Conservation (phyloP, 1,140 invertebrate species). For the Musca vetustissima region DNA sequence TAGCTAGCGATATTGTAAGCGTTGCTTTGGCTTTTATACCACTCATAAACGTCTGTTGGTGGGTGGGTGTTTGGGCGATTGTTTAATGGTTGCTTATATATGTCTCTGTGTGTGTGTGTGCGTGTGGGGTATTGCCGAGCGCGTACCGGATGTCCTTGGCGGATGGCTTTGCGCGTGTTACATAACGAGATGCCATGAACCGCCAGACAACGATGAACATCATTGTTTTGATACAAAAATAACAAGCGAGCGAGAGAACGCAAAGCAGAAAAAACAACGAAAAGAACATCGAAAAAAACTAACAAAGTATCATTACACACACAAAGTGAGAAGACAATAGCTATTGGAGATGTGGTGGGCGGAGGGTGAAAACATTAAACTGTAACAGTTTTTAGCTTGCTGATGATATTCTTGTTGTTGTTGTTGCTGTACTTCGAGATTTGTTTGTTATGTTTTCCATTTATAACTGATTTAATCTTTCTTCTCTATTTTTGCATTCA, state of each 20-base stretch:
- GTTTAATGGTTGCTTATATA: too few relatives aligned
- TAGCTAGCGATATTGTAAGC: neutral
- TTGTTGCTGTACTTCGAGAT: neutral
- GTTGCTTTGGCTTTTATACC: neutral
- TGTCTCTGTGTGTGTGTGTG: too few relatives aligned
- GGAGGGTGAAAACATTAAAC: too few relatives aligned
- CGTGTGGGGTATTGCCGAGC: slow-evolving; percentile 11
- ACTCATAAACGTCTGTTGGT: slow-evolving; percentile 13
- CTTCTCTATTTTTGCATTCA: too few relatives aligned
- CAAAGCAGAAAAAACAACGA: too few relatives aligned
- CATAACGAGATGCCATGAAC: slow-evolving; percentile 27
- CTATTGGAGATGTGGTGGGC: too few relatives aligned
- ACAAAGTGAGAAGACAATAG: too few relatives aligned
- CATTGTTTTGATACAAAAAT: slow-evolving; percentile 8
- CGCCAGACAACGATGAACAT: neutral
- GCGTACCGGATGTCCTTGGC: slow-evolving; percentile 30
- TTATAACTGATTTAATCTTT: slow-evolving; percentile 16
- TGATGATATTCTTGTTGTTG: neutral
- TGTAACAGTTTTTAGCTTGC: too few relatives aligned
- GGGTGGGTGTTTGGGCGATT: neutral
- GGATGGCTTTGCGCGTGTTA: slow-evolving; percentile 32
- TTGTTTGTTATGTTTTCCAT: neutral
- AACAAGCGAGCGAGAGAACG: too few relatives aligned
- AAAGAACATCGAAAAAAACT: too few relatives aligned
- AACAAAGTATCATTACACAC: too few relatives aligned